Base-by-base conservation (phyloP, 2,797 vertebrate genomes). In the Argyrosomus regius region DNA sequence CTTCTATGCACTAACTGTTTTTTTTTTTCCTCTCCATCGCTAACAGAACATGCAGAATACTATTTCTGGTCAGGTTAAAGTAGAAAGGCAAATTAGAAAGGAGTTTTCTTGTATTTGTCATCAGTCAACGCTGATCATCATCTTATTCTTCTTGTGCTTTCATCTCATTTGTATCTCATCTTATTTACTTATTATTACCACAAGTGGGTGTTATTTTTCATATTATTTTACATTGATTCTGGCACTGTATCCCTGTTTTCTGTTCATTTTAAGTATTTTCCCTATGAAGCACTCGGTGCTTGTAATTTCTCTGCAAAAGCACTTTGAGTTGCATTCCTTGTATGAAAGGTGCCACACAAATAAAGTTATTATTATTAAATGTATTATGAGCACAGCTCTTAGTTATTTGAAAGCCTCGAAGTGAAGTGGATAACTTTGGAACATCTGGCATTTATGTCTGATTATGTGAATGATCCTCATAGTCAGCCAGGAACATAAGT, bases 401-500 rank as follows among this genome's bases (percentile, higher is more conserved):
- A n/a, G 35, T 78, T 69, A 31, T 24, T 24, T 35, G 13, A 72
- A 45, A 49, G 43, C 18, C 22, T 3, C 3, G 20, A 43, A 43
- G 31, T 16, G 5, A 41, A 5, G 11, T 7, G 22, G 28, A 18
- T 46, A 60, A 64, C 35, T 17, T 52, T 48, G 24, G 65, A 60
- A 78, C 84, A 78, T 80, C 82, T 81, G 82, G 72, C 24, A 49
- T 84, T 83, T 65, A 82, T 41, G 41, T 11, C 13, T 3, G 72
- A 86, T 90, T 50, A 83, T 1, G 1, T 3, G 12, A 83, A 78
- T 60, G 71, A 81, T 75, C 62, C 53, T 64, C 12, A n/a, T 79
- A 53, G 83, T 80, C 43, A 18, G 43, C 65, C 66, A 50, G 67
- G 39, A 39, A 45, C 17, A 63, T 28, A 50, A 54, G 65, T 66